These are phyloP conservation scores for Drosophila sechellia DNA, from an alignment of 1,140 invertebrate species.

Conservation along the genomic window DNA sequence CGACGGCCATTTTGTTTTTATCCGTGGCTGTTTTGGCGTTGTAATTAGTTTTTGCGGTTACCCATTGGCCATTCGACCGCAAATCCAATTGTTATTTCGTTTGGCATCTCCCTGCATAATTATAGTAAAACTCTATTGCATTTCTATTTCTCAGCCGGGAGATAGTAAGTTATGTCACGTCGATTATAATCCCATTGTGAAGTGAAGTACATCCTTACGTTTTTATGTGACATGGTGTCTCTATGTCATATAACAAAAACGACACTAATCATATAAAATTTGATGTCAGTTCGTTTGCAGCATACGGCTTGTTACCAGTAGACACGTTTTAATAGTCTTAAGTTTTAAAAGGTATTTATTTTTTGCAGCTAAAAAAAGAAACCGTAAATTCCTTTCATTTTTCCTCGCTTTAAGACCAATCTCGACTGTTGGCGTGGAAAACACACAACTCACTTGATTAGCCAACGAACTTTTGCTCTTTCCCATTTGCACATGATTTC, in stretches of 20 bases:
- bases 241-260: no score
- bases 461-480: neutral
- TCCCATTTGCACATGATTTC: slow-evolving; percentile 12
- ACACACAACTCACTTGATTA: neutral
- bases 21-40: slow-evolving; percentile 22
- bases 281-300: no score
- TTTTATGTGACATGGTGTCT: no score
- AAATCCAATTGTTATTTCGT: slow-evolving; percentile 22
- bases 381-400: neutral
- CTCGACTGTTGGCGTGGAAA: neutral
- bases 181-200: no score
- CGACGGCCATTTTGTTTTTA: slow-evolving; percentile 60
- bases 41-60: slow-evolving; percentile 70
- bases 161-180: no score
- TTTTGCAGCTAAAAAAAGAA: no score
- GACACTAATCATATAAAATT: no score
- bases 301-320: no score
- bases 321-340: no score
- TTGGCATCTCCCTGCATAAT: neutral
- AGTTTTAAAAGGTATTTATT: no score
- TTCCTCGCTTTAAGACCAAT: no score
- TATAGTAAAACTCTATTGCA: neutral
- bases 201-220: no score
- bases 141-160: neutral
- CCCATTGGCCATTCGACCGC: slow-evolving; percentile 26